Evolutionary conservation across 1,140 invertebrate genomes (phyloP).

Genomic region (Lordiphosa mommai): DNA sequence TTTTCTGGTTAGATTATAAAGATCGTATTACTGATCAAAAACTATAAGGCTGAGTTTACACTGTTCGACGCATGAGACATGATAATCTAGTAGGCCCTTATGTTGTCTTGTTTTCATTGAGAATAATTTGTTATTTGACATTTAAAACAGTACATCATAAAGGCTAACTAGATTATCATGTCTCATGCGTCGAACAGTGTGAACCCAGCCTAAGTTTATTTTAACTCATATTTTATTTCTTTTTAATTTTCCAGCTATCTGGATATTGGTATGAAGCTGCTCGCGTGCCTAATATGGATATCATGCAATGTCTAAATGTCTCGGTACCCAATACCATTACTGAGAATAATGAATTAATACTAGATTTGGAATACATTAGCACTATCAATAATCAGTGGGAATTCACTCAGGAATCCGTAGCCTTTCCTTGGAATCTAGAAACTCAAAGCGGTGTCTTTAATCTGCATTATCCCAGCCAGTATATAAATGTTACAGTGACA

Average conservation of each 20-base stretch:
- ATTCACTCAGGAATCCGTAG: conserved; percentile 11
- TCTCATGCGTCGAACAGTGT: no score
- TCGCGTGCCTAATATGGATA: conserved; percentile 21
- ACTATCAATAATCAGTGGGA: conserved; percentile 1
- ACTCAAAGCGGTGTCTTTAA: conserved; percentile 28
- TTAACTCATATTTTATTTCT: neutral
- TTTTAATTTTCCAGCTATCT: conserved; percentile 6
- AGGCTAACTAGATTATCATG: no score
- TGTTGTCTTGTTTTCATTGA: no score
- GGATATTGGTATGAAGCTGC: conserved; percentile 43
- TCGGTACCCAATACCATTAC: conserved; percentile 10
- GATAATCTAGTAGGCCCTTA: no score
- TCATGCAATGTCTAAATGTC: conserved; percentile 35
- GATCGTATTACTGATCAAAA: no score
- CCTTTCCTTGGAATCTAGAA: conserved; percentile 25
- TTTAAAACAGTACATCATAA: no score
- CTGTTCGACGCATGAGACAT: no score
- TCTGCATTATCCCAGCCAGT: conserved; percentile 7
- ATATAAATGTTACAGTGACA: conserved; percentile 11
- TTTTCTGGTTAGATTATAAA: no score
- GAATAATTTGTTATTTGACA: no score
- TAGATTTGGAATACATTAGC: conserved; percentile 30
- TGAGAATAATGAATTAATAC: neutral
- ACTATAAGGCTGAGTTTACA: no score
- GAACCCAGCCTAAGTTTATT: no score